These are phyloP conservation scores for Oreochromis aureus DNA, from an alignment of 2,113 vertebrate species.

Conservation along the genomic window DNA sequence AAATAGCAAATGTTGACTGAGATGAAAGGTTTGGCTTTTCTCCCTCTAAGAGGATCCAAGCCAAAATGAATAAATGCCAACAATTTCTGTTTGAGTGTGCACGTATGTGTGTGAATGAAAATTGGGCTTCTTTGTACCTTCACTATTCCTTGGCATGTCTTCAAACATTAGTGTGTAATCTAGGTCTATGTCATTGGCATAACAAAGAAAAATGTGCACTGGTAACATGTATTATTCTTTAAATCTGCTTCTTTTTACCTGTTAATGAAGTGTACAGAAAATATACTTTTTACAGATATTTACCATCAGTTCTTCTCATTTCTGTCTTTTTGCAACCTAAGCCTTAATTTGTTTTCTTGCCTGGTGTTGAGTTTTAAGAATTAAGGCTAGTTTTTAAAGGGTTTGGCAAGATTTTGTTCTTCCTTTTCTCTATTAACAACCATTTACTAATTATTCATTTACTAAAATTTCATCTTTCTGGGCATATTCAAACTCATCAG, in stretches of 20 bases:
- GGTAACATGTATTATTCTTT: conserved; percentile 8
- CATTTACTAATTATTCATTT: neutral
- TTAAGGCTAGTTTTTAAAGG: neutral
- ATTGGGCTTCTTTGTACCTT: conserved; percentile 17
- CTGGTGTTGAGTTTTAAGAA: neutral
- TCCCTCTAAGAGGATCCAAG: conserved; percentile 52
- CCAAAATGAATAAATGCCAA: conserved; percentile 56
- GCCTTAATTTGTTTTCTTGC: too few relatives aligned
- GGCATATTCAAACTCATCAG: neutral
- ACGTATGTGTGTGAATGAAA: neutral
- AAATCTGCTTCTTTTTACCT: neutral
- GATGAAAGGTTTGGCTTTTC: conserved; percentile 63
- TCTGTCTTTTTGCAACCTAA: neutral
- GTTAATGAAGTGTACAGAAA: neutral
- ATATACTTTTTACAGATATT: neutral
- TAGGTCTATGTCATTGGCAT: conserved; percentile 41
- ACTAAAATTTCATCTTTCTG: neutral
- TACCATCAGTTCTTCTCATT: neutral
- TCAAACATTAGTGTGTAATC: conserved; percentile 23
- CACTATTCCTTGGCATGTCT: conserved; percentile 18
- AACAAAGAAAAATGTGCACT: conserved; percentile 25
- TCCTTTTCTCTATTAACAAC: neutral
- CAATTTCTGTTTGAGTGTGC: neutral
- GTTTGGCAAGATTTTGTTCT: neutral
- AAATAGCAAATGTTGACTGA: conserved; percentile 59